These are phyloP conservation scores for Phortica magna DNA, from an alignment of 2,888 invertebrate genomes.

Conservation along the genomic window DNA sequence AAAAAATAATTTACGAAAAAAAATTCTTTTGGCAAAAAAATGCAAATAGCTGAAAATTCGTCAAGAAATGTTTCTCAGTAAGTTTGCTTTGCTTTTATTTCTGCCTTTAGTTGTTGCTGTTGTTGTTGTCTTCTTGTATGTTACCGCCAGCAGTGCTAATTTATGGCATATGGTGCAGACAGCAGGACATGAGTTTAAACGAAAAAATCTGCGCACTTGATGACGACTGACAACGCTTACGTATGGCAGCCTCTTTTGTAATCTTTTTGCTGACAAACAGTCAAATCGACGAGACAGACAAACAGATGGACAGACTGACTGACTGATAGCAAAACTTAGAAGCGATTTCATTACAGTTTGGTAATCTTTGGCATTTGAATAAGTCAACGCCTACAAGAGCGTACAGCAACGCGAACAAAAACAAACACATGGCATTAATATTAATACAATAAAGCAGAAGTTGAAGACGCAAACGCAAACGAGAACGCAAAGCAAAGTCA, in stretches of 20 bases:
- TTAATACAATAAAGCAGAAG: too few relatives aligned
- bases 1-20: conserved; percentile 40
- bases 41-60: conserved; percentile 21
- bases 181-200: background rate
- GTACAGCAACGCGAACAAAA: too few relatives aligned
- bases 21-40: conserved; percentile 18
- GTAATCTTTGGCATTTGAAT: background rate
- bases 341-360: background rate
- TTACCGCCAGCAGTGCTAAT: conserved; percentile 8
- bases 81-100: conserved; percentile 3
- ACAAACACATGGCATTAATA: too few relatives aligned
- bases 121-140: background rate
- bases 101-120: background rate
- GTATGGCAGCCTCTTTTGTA: background rate
- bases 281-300: too few relatives aligned
- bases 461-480: background rate
- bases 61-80: background rate
- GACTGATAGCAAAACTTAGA: background rate
- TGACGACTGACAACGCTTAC: too few relatives aligned
- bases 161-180: conserved; percentile 12
- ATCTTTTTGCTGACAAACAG: background rate
- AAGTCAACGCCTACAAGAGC: background rate
- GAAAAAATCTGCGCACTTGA: background rate
- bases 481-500: background rate
- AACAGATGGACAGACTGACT: too few relatives aligned